phyloP scores from a whole-genome alignment of 2,888 invertebrate genomes.

The Lasioglossum marginatum region DNA sequence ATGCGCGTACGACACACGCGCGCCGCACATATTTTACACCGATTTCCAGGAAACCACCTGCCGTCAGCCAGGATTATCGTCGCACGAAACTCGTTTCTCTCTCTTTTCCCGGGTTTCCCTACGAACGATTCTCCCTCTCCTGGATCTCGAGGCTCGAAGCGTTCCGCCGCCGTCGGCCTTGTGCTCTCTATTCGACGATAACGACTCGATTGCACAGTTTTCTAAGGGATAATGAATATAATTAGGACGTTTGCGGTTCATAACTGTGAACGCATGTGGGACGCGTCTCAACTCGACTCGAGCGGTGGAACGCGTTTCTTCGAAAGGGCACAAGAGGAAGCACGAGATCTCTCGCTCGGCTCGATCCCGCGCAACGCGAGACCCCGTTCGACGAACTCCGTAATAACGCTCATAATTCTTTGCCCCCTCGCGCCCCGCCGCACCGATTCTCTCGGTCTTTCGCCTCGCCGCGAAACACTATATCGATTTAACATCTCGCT shows the following conservation, averaged over 20 bases:
- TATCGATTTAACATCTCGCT: constrained; percentile 64
- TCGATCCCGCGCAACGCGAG: constrained; percentile 34
- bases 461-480: constrained; percentile 49
- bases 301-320: not conserved
- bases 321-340: constrained; percentile 12
- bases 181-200: not conserved
- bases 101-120: constrained; percentile 6
- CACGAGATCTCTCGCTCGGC: constrained; percentile 19
- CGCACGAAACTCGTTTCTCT: constrained; percentile 25
- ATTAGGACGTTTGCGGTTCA: not conserved
- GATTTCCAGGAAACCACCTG: constrained; percentile 65
- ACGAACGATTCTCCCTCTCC: not conserved
- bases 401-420: constrained; percentile 66
- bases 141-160: not conserved
- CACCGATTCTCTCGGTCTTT: constrained; percentile 31
- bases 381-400: constrained; percentile 57
- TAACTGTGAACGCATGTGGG: constrained; percentile 17
- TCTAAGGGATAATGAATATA: not conserved
- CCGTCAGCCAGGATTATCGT: constrained; percentile 43
- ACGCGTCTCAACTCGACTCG: not conserved
- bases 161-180: not conserved
- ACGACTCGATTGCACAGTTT: not conserved
- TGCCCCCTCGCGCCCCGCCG: not conserved
- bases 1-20: constrained; percentile 59
- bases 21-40: constrained; percentile 55